Percentiles rank a stretch among this genome's conserved stretches.
These are phyloP conservation scores for Pelvicachromis taeniatus DNA, from an alignment of 2,113 vertebrate species.

Conservation along the genomic window DNA sequence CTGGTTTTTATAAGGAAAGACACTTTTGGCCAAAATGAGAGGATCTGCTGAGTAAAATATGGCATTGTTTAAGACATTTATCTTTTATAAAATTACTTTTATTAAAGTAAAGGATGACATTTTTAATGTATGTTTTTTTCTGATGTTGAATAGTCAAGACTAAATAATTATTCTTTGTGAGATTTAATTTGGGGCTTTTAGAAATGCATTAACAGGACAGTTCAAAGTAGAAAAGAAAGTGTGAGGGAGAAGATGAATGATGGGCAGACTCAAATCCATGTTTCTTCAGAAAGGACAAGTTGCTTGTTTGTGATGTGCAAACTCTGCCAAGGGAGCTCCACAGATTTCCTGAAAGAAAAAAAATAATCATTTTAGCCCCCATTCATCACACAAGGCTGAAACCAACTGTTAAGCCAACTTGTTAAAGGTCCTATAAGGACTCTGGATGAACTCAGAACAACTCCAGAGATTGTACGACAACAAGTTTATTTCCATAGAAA, in stretches of 20 bases:
- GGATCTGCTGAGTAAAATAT: neutral
- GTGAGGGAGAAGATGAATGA: neutral
- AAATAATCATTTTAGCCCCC: neutral
- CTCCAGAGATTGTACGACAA: neutral
- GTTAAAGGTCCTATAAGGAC: neutral
- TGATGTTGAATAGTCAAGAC: neutral
- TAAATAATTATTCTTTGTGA: neutral
- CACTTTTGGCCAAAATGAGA: neutral
- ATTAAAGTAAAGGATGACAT: neutral
- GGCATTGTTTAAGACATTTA: neutral
- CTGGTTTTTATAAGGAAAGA: slow-evolving; percentile 20
- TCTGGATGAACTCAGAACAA: neutral
- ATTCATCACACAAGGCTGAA: neutral
- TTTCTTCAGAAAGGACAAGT: neutral
- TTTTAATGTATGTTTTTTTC: neutral
- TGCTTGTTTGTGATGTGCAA: neutral
- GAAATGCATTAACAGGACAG: neutral
- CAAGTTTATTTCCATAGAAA: neutral
- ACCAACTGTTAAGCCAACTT: neutral
- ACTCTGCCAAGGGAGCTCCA: neutral
- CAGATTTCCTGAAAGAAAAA: neutral
- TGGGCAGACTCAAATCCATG: neutral
- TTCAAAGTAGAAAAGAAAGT: neutral
- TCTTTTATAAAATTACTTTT: neutral
- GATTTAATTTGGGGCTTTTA: neutral